Conservation (phyloP, 1,140 invertebrate species). For the Colletes gigas region DNA sequence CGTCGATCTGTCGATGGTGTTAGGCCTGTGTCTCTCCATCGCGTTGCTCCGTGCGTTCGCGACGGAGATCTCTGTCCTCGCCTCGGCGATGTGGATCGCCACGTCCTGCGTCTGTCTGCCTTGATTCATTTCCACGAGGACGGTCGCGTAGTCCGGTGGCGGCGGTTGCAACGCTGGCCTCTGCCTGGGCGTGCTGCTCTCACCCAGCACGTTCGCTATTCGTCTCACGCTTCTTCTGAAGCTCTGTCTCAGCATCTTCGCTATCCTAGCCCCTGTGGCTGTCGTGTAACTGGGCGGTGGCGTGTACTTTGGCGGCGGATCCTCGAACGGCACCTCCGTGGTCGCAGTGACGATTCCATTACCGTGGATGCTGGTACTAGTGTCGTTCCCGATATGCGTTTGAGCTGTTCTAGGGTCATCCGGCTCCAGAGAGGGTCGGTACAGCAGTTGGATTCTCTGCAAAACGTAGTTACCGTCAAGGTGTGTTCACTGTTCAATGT, state of each 20-base stretch:
- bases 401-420: conserved; percentile 69
- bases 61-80: conserved; percentile 56
- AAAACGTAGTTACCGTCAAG: background rate
- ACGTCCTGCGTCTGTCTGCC: conserved; percentile 59
- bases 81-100: conserved; percentile 64
- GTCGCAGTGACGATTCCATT: conserved; percentile 73
- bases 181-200: conserved; percentile 66
- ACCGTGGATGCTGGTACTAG: conserved; percentile 67
- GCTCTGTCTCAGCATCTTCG: conserved; percentile 90
- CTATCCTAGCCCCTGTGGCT: conserved; percentile 91
- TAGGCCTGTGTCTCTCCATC: conserved; percentile 62
- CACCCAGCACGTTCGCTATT: conserved; percentile 81
- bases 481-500: too few species aligned
- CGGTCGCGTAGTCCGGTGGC: conserved; percentile 85
- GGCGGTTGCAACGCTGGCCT: conserved; percentile 79
- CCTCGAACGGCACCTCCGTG: conserved; percentile 82
- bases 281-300: conserved; percentile 95
- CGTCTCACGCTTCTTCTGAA: conserved; percentile 90
- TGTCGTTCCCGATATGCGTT: conserved; percentile 67
- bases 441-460: conserved; percentile 88
- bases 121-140: conserved; percentile 84
- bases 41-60: background rate
- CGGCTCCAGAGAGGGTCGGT: conserved; percentile 85
- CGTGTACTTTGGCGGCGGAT: conserved; percentile 95
- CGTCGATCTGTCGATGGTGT: conserved; percentile 71